Conservation (phyloP, 2,888 invertebrate genomes). For the Cacoxenus indagator region DNA sequence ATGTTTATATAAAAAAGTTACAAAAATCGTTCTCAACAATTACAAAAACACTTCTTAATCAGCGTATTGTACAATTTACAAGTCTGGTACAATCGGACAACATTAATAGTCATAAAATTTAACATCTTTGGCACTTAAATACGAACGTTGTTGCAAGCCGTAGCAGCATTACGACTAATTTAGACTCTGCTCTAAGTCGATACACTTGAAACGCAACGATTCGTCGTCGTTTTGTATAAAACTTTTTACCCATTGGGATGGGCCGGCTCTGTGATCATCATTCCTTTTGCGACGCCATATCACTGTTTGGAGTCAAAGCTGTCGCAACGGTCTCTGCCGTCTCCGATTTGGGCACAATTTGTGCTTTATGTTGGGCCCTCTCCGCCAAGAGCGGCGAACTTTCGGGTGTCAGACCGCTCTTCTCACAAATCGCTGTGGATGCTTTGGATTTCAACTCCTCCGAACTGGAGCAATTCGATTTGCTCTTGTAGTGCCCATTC, state of each 20-base stretch:
- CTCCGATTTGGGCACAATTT: constrained; percentile 47
- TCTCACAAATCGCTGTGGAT: constrained; percentile 41
- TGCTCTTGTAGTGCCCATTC: constrained; percentile 51
- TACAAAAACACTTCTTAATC: neutral
- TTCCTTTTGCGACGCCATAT: constrained; percentile 35
- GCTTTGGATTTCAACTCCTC: constrained; percentile 54
- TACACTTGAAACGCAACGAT: no score
- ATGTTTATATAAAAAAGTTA: no score
- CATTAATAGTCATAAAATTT: neutral
- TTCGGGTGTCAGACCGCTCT: constrained; percentile 44
- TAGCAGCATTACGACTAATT: neutral
- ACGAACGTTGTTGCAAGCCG: constrained; percentile 1
- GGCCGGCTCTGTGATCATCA: constrained; percentile 24
- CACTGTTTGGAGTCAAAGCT: constrained; percentile 41
- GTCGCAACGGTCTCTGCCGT: constrained; percentile 51
- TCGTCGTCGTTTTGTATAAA: no score
- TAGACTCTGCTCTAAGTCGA: neutral
- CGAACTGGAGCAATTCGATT: constrained; percentile 41
- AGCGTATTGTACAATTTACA: neutral
- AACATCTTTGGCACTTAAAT: constrained; percentile 51
- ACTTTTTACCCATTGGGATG: constrained; percentile 51
- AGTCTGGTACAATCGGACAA: neutral
- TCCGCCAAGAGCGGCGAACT: constrained; percentile 58
- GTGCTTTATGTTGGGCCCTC: neutral
- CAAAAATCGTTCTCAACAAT: no score